Evolutionary conservation across 2,113 vertebrate species (phyloP), one percentile per base, ranked within the genome.

Genomic region (Rhodinocichla rosea): DNA sequence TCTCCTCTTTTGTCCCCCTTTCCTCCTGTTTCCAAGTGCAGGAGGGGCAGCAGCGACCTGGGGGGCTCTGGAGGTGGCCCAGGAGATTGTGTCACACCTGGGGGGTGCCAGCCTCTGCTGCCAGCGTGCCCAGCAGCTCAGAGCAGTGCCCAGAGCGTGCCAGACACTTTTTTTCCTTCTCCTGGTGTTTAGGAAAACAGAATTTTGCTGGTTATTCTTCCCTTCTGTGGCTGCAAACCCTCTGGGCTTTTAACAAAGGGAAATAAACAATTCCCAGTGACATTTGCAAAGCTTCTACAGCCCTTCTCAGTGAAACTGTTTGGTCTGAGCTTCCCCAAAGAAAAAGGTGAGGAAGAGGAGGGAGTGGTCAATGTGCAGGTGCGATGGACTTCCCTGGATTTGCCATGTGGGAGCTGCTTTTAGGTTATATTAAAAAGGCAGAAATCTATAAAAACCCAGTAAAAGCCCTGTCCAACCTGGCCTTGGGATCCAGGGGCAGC

Each of bases 381-480:
- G 20, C 0, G 0, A 13, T 4, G 53, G 40, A 10, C 3, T 60
- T n/a, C 14, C 13, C 2, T 0, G 33, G 2, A 5, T 28, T 18
- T 8, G 40, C 45, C 28, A 0, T 4, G 0, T 2, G 0, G 7
- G 33, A 14, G 37, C 9, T 50, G 92, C 47, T 94, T 67, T 22
- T 9, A 15, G 30, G 11, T 3, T 27, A 0, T 9, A 2, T n/a
- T 13, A 5, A 47, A 64, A 57, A 70, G 45, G 16, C 60, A 60
- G 16, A 56, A 16, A 27, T 23, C 22, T 23, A 3, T 13, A 69
- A 59, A 76, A 68, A 42, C 3, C 2, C 2, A 0, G 14, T 35
- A 18, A 53, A 52, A 65, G 0, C 13, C 20, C 15, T 1, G 2
- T 30, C 50, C 40, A 40, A 4, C 30, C 42, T 32, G 70, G 16